Base-by-base conservation (phyloP, 2,888 invertebrate species). In the Scaptomyza polygonia region DNA sequence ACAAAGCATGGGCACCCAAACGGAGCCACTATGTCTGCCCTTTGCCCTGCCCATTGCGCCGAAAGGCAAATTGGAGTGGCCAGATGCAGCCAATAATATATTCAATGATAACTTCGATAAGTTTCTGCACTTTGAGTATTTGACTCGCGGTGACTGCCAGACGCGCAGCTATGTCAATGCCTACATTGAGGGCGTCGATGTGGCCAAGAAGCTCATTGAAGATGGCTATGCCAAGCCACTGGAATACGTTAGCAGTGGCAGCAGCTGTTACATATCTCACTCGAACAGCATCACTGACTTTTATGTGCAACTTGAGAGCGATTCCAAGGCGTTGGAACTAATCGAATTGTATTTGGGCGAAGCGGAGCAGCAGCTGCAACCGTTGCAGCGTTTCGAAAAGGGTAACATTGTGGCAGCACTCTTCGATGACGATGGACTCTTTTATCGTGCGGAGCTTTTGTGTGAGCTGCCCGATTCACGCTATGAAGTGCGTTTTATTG, bases 301-400 rank as follows among this genome's bases (percentile, higher is more conserved):
- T 89, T 96, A 95, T 94, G 93, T 96, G 18, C 96, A 96, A 84
- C 92, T 96, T 67, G 96, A 95, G 79, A 93, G 94, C n/a, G 93
- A 93, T 51, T 92, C 92, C 2, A 91, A 91, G 44, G 94, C 94
- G 7, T 81, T 95, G 34, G 94, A 95, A 66, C 87, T 93, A 9
- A 93, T 95, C 89, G 93, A 93, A 63, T 90, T 93, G 0, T 93
- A 93, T 62, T 92, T 95, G 90, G 61, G 65, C 3, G 90, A 92
- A 0, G 93, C 93, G 16, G 93, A 93, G 0, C 92, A 93, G 32
- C 92, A 92, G 71, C 93, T 94, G 80, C 92, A 93, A 0, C 91
- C 92, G 6, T 85, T 95, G 2, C 75, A 88, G 9, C 76, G 69
- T 1, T 90, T 89, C 43, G 89, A 86, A 32, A 89, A 88, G 0